Conservation (phyloP, 2,797 vertebrate genomes). For the Manis javanica region DNA sequence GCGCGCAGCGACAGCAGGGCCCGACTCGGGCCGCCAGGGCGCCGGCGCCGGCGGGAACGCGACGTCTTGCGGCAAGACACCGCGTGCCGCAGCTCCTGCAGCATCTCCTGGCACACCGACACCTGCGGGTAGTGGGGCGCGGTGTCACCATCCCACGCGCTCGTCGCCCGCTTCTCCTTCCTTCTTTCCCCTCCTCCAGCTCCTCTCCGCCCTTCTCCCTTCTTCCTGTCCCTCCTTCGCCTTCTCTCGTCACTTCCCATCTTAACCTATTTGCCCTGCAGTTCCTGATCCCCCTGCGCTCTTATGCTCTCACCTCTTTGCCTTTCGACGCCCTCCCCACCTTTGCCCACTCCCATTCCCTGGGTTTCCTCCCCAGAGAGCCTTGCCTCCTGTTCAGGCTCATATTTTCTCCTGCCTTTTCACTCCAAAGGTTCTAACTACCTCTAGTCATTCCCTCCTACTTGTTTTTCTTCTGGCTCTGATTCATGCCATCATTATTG, state of each 20-base stretch:
- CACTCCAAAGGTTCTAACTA: neutral
- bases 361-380: neutral
- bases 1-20: slow-evolving; percentile 90
- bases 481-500: neutral
- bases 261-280: neutral
- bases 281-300: neutral
- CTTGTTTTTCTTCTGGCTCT: neutral
- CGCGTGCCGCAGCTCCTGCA: slow-evolving; percentile 92
- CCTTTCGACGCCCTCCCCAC: neutral
- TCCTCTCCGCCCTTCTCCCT: neutral
- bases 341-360: neutral
- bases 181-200: fast-evolving
- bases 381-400: neutral
- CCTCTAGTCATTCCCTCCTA: too few relatives aligned
- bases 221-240: too few relatives aligned
- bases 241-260: neutral
- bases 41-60: slow-evolving; percentile 89
- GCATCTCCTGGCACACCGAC: slow-evolving; percentile 95
- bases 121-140: slow-evolving; percentile 84
- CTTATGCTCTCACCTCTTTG: neutral
- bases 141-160: neutral
- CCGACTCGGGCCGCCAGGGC: slow-evolving; percentile 87
- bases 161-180: neutral
- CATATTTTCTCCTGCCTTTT: neutral
- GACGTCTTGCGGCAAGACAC: slow-evolving; percentile 94